These are phyloP conservation scores for Tympanuchus pallidicinctus DNA, from an alignment of 2,113 vertebrate species.

Conservation along the genomic window DNA sequence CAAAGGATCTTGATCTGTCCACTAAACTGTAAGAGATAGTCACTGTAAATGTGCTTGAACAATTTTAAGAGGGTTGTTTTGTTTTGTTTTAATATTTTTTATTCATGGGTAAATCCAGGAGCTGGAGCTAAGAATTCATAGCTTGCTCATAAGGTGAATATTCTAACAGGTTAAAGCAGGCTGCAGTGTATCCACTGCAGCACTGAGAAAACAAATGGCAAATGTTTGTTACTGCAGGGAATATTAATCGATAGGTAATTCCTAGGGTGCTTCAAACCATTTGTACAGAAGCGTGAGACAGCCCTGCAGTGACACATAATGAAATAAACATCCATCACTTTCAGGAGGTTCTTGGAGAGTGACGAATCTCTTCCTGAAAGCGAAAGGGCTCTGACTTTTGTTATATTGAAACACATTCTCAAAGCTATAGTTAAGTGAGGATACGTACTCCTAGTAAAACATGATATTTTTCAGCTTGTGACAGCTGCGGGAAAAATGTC, in stretches of 20 bases:
- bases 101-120: neutral
- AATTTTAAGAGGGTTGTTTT: neutral
- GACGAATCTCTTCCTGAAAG: slow-evolving; percentile 6
- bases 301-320: neutral
- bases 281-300: neutral
- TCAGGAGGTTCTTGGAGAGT: neutral
- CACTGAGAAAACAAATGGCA: neutral
- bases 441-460: neutral
- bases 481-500: neutral
- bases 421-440: neutral
- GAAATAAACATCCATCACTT: neutral
- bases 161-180: neutral
- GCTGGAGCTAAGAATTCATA: neutral
- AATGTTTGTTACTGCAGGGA: neutral
- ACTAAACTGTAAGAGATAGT: neutral
- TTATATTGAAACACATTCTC: neutral
- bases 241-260: neutral
- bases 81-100: neutral
- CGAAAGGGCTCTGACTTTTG: neutral
- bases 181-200: neutral
- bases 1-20: neutral
- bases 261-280: neutral
- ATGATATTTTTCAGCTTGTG: neutral
- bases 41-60: neutral
- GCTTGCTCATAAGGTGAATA: neutral